phyloP scores from a whole-genome alignment of 2,797 vertebrate species.

The Staurois parvus region DNA sequence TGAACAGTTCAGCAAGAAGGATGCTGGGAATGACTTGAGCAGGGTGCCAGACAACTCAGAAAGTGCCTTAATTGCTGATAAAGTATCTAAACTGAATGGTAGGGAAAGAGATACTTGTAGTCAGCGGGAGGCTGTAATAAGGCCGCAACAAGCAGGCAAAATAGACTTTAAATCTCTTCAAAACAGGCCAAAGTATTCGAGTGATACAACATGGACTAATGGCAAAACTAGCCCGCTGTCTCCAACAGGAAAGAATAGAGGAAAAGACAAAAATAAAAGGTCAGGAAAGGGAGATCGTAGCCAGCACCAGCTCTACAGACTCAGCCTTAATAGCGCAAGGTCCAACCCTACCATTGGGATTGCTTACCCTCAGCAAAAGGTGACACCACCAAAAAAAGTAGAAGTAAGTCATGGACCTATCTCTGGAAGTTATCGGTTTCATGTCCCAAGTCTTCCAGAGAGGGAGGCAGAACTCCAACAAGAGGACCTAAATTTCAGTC shows the following conservation, averaged over 20 bases:
- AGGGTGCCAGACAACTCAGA: constrained; percentile 55
- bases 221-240: constrained; percentile 82
- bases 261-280: constrained; percentile 80
- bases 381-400: constrained; percentile 84
- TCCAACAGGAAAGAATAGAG: constrained; percentile 80
- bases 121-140: constrained; percentile 90
- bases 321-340: constrained; percentile 83
- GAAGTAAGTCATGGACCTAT: constrained; percentile 76
- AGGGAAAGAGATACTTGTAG: constrained; percentile 84
- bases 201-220: constrained; percentile 81
- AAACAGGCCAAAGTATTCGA: constrained; percentile 79
- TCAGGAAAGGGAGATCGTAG: constrained; percentile 82
- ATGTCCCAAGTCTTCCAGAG: constrained; percentile 82
- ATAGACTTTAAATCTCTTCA: constrained; percentile 89
- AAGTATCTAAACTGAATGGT: constrained; percentile 69
- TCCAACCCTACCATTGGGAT: constrained; percentile 87
- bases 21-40: constrained; percentile 71
- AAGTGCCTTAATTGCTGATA: constrained; percentile 64
- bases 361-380: constrained; percentile 88
- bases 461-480: constrained; percentile 83
- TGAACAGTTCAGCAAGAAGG: constrained; percentile 81
- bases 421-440: constrained; percentile 84
- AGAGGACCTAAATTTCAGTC: constrained; percentile 82
- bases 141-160: constrained; percentile 86
- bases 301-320: constrained; percentile 88